Base-by-base conservation (phyloP, 2,797 vertebrate genomes). In the Micrastur ruficollis region DNA sequence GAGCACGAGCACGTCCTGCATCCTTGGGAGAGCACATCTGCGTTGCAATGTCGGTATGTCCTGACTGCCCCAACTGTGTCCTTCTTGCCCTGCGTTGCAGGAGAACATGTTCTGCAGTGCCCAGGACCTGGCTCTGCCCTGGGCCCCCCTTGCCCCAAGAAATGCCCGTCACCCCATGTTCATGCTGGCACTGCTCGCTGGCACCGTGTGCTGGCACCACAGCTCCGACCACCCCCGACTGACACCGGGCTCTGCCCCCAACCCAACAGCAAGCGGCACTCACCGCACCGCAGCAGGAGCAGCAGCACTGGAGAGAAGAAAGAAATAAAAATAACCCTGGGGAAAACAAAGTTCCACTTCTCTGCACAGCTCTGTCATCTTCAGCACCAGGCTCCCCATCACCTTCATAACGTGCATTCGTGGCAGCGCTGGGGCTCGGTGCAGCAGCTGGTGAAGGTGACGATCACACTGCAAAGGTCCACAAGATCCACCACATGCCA, bases 41-140 rank as follows among this genome's bases (percentile, higher is more conserved):
- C 79, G 19, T 9, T 1, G 0, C 0, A 0, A 18, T 11, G n/a
- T 7, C 83, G 36, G 59, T 63, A 12, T 0, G 0, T 12, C 76
- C 27, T 22, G 50, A 49, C 58, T 9, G 34, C 55, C 66, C 61
- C 2, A 4, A 56, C 82, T 44, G 42, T 0, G 5, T 14, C 31
- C 70, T 25, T 53, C 61, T 46, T 23, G 80, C 55, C 44, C 47
- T 11, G 50, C 15, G 14, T 17, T 42, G 42, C 18, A 3, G 2
- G 14, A 44, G 3, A 18, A 31, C 46, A 13, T 4, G 26, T 27
- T 61, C 63, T 40, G 27, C 11, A 8, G 29, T 5, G 7, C n/a
- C 46, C 56, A 18, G 38, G 21, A 22, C 18, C 59, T 19, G 47
- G 38, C 19, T 46, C 66, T 78, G 68, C 50, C 56, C 38, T 13